Conservation (phyloP, 2,113 vertebrate genomes). For the Catharus minimus region DNA sequence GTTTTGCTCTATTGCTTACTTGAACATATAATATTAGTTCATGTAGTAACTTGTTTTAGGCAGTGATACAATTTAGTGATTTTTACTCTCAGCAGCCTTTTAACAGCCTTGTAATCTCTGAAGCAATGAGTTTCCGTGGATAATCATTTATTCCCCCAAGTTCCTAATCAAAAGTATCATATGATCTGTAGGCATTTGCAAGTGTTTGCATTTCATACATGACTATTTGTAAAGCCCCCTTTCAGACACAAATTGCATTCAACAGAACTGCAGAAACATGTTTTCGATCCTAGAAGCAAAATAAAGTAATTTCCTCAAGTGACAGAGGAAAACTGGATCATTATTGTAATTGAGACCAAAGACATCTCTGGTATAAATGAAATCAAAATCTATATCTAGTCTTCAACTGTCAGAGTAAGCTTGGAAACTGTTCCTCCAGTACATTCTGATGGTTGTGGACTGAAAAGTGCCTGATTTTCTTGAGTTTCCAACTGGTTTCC, state of each 20-base stretch:
- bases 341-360: background rate
- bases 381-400: background rate
- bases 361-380: background rate
- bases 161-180: background rate
- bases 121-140: conserved; percentile 4
- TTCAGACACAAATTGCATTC: background rate
- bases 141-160: background rate
- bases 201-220: background rate
- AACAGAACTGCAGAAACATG: background rate
- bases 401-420: background rate
- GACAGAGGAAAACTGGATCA: background rate
- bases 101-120: background rate
- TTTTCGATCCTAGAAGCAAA: background rate
- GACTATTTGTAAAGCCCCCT: background rate
- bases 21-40: background rate
- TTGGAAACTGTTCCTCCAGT: background rate
- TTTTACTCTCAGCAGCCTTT: background rate
- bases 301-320: background rate
- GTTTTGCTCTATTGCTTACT: background rate
- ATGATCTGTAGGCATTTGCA: background rate
- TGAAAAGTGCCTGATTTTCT: background rate
- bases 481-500: background rate
- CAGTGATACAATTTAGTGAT: background rate
- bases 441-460: background rate
- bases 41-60: background rate